Evolutionary conservation across 2,113 vertebrate species (phyloP).

Genomic region (Cercocebus atys): DNA sequence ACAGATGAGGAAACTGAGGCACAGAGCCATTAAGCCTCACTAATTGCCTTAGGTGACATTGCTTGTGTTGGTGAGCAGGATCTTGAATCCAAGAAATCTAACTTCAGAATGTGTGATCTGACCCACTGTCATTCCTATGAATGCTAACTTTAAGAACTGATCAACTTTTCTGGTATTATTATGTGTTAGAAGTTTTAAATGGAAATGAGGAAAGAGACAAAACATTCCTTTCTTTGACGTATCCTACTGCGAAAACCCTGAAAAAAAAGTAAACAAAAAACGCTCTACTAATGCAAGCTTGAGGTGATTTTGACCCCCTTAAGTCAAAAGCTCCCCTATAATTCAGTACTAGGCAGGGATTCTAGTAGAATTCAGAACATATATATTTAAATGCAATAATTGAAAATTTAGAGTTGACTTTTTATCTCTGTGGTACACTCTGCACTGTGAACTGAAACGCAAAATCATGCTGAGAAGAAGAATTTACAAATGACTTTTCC

Average conservation of each 20-base stretch:
- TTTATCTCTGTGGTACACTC: slow-evolving; percentile 26
- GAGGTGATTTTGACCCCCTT: background rate
- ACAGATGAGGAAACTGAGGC: background rate
- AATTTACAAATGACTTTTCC: slow-evolving; percentile 36
- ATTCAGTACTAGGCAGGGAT: background rate
- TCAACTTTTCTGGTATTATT: background rate
- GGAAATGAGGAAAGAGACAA: background rate
- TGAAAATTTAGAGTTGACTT: slow-evolving; percentile 21
- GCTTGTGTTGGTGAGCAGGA: background rate
- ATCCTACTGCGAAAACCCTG: background rate
- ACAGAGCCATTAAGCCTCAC: background rate
- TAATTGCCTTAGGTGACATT: background rate
- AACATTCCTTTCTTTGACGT: background rate
- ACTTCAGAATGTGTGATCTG: background rate
- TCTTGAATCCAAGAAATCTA: background rate
- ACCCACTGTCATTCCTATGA: background rate
- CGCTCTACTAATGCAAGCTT: background rate
- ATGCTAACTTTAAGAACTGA: background rate
- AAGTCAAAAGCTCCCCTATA: background rate
- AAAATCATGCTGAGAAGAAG: slow-evolving; percentile 9
- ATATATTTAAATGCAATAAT: slow-evolving; percentile 31
- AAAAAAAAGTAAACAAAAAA: background rate
- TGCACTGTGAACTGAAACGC: background rate
- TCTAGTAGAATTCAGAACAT: slow-evolving; percentile 38
- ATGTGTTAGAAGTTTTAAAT: background rate